Percentiles rank a stretch among this genome's conserved stretches.
phyloP scores from a whole-genome alignment of 2,888 invertebrate species.

The Gymnocheta viridis region DNA sequence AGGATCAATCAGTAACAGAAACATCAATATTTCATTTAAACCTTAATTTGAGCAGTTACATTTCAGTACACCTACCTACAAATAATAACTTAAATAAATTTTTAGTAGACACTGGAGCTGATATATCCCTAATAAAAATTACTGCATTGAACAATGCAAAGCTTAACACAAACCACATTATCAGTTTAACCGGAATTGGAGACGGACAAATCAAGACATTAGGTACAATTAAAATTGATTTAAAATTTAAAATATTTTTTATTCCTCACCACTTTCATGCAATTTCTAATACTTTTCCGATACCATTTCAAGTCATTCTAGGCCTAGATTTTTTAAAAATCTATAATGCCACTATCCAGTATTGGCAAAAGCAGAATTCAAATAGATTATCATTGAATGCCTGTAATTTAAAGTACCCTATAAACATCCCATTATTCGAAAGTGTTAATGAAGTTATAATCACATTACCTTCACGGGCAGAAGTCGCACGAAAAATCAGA shows the following conservation, averaged over 20 bases:
- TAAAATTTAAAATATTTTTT: background rate
- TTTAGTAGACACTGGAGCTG: background rate
- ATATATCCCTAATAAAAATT: slow-evolving; percentile 2
- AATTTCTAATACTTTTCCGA: background rate
- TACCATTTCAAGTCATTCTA: background rate
- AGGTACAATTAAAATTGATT: slow-evolving; percentile 4
- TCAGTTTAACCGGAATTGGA: slow-evolving; percentile 3
- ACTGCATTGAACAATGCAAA: background rate
- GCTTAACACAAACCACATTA: background rate
- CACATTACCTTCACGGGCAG: background rate
- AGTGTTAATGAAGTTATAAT: background rate
- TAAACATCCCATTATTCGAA: background rate
- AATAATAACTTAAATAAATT: background rate
- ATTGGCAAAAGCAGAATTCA: slow-evolving; percentile 5
- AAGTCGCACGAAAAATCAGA: too few relatives aligned
- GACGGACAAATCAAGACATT: background rate
- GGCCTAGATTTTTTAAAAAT: slow-evolving; percentile 17
- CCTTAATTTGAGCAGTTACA: slow-evolving; percentile 13
- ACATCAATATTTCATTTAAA: slow-evolving; percentile 10
- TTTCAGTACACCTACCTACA: background rate
- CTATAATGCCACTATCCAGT: slow-evolving; percentile 3
- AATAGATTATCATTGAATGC: background rate
- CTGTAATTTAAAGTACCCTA: background rate
- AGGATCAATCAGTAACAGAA: background rate
- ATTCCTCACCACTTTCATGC: background rate